Percentiles rank a stretch among this genome's conserved stretches.
These are phyloP conservation scores for Castor canadensis DNA, from an alignment of 2,113 vertebrate genomes.

Conservation along the genomic window DNA sequence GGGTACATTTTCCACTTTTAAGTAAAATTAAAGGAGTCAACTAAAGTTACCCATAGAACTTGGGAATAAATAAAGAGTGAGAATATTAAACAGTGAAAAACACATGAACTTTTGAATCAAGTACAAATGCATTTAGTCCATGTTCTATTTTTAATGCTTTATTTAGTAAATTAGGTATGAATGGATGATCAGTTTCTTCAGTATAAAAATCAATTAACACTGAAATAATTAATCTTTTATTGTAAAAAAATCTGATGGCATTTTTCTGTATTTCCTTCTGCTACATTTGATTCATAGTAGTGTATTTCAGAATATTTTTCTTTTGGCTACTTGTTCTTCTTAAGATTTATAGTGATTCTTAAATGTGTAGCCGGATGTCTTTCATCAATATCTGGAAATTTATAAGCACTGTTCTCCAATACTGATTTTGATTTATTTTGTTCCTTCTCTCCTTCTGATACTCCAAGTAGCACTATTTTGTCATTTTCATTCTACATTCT, in stretches of 20 bases:
- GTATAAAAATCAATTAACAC: not conserved
- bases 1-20: not conserved
- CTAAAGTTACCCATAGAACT: not conserved
- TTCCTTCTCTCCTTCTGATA: not conserved
- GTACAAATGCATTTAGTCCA: not conserved
- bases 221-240: not conserved
- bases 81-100: not conserved
- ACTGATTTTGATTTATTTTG: not conserved
- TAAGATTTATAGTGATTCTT: not conserved
- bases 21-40: not conserved
- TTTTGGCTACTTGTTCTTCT: not conserved
- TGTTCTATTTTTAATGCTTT: not conserved
- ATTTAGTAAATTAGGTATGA: not conserved
- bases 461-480: not conserved
- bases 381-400: not conserved
- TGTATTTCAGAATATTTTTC: not conserved
- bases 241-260: not conserved
- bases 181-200: not conserved
- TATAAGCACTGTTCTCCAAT: not conserved
- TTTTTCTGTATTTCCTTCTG: not conserved
- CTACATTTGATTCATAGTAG: not conserved
- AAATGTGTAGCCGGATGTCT: not conserved
- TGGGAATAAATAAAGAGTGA: no score
- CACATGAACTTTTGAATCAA: not conserved
- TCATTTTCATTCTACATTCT: not conserved